Evolutionary conservation across 2,113 vertebrate species (phyloP).

Genomic region (Cyanoliseus patagonus): DNA sequence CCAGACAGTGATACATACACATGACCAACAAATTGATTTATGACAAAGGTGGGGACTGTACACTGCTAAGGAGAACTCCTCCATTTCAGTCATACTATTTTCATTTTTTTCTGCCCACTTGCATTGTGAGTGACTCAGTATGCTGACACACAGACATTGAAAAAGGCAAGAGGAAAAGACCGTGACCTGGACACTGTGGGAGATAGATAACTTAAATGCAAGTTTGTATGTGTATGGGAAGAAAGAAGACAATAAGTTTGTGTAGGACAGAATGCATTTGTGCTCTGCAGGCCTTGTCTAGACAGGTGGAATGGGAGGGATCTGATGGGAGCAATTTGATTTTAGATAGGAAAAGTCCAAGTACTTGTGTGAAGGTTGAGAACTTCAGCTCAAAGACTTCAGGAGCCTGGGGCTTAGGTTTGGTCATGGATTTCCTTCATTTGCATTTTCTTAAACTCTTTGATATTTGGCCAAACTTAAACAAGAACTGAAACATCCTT

Average conservation of each 20-base stretch:
- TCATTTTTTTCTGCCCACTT: background rate
- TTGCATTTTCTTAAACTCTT: constrained; percentile 39
- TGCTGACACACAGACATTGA: background rate
- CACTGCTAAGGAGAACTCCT: background rate
- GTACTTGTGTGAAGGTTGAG: background rate
- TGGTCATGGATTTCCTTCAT: constrained; percentile 44
- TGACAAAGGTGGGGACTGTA: background rate
- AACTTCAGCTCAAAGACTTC: constrained; percentile 43
- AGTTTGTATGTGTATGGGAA: background rate
- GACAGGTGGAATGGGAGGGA: constrained; percentile 20
- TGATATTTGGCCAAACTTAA: constrained; percentile 59
- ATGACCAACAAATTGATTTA: background rate
- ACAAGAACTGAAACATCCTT: constrained; percentile 30
- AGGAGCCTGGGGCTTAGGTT: constrained; percentile 42
- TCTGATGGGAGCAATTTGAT: constrained; percentile 40
- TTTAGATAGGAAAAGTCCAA: constrained; percentile 56
- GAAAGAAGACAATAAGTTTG: background rate
- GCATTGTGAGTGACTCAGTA: background rate
- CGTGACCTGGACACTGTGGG: background rate
- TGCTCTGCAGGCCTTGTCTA: constrained; percentile 1
- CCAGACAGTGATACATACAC: background rate
- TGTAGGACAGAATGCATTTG: background rate
- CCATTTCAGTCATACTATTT: background rate
- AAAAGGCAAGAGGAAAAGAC: background rate
- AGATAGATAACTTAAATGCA: background rate